phyloP scores from a whole-genome alignment of 2,113 vertebrate species.

The Antechinus stuartii region DNA sequence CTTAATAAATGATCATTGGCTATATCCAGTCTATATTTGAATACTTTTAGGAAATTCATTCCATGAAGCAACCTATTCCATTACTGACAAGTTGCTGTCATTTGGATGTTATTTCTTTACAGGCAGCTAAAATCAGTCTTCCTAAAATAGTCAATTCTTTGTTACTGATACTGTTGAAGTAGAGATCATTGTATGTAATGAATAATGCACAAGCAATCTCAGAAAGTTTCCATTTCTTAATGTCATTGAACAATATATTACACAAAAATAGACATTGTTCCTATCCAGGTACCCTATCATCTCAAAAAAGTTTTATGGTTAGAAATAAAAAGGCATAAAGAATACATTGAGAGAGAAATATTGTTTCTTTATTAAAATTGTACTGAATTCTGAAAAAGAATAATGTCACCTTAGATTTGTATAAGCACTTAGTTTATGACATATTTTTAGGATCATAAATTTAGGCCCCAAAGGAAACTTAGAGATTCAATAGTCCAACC shows the following conservation, averaged over 20 bases:
- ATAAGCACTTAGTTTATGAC: not conserved
- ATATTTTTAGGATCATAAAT: not conserved
- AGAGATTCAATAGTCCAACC: not conserved
- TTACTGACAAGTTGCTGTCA: not conserved
- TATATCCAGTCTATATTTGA: not conserved
- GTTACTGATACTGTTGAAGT: not conserved
- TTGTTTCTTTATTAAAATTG: not conserved
- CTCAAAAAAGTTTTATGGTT: not conserved
- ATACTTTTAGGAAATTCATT: not conserved
- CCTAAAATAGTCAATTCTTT: not conserved
- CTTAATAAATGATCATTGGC: not conserved
- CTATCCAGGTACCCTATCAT: not conserved
- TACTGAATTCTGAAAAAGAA: not conserved
- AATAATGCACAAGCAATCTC: not conserved
- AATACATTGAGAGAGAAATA: not conserved
- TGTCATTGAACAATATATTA: slow-evolving; percentile 2
- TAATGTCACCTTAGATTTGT: not conserved
- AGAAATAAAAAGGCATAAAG: not conserved
- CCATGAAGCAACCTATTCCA: not conserved
- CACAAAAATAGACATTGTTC: not conserved
- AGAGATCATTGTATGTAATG: not conserved
- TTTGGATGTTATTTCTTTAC: not conserved
- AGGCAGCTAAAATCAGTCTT: not conserved
- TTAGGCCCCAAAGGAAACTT: not conserved
- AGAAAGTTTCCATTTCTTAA: not conserved